phyloP scores from a whole-genome alignment of 2,888 invertebrate species.

The Nomada ferruginata region DNA sequence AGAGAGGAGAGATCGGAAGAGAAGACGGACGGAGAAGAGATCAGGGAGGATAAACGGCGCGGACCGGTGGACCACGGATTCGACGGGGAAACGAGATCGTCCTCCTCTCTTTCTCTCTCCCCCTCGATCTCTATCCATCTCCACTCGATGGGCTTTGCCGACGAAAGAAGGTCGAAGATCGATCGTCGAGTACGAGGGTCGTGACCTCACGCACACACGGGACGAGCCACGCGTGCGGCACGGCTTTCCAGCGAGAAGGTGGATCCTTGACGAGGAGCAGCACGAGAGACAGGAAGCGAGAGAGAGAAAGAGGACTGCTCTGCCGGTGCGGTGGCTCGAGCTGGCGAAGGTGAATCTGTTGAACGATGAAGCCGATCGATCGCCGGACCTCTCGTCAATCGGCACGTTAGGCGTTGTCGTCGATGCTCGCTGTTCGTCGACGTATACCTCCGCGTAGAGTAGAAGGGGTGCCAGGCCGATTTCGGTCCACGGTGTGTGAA shows the following conservation, averaged over 20 bases:
- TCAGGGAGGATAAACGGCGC: constrained; percentile 6
- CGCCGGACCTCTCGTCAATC: constrained; percentile 30
- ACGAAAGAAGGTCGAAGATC: constrained; percentile 77
- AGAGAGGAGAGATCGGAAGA: constrained; percentile 55
- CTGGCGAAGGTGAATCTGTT: constrained; percentile 38
- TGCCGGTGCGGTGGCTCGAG: neutral
- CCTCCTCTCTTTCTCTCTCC: constrained; percentile 59
- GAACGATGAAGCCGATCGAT: constrained; percentile 40
- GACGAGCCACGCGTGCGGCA: constrained; percentile 65
- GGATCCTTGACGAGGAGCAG: constrained; percentile 21
- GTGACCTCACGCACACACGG: constrained; percentile 71
- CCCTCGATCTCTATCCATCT: constrained; percentile 67
- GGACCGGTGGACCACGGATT: constrained; percentile 22
- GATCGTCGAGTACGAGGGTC: constrained; percentile 76
- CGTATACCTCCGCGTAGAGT: constrained; percentile 60
- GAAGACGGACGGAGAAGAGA: constrained; percentile 4
- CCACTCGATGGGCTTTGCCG: constrained; percentile 72
- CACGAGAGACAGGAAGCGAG: neutral
- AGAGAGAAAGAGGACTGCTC: constrained; percentile 1
- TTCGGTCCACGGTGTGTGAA: constrained; percentile 13
- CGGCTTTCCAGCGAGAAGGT: constrained; percentile 37
- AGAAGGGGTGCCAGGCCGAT: constrained; percentile 41
- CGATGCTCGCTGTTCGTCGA: constrained; percentile 57
- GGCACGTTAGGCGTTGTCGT: constrained; percentile 54
- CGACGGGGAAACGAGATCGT: constrained; percentile 34